phyloP scores from a whole-genome alignment of 2,888 invertebrate species.

The Tipula lateralis region DNA sequence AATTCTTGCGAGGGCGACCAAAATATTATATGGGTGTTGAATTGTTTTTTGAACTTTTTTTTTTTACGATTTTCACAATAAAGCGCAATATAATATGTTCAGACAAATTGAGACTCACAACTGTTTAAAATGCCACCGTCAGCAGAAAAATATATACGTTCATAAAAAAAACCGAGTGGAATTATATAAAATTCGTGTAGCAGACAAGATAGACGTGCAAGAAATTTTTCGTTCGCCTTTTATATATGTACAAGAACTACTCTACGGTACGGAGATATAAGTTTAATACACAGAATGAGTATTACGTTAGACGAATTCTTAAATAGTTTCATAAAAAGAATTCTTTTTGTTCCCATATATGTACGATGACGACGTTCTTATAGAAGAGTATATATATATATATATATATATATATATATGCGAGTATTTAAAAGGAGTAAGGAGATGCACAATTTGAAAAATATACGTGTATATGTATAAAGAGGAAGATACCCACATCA shows the following conservation, averaged over 20 bases:
- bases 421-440: not conserved
- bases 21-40: not conserved
- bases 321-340: constrained; percentile 1
- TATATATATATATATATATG: not conserved
- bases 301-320: constrained; percentile 1
- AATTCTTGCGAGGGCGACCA: not conserved
- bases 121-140: not conserved
- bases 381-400: not conserved
- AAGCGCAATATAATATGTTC: not conserved
- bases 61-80: not conserved
- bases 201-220: constrained; percentile 19
- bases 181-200: not conserved
- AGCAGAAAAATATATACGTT: not conserved
- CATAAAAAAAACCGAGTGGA: not conserved
- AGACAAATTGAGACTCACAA: constrained; percentile 11
- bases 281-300: constrained; percentile 24
- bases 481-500: not conserved
- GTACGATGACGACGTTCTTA: not conserved
- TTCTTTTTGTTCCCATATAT: not conserved
- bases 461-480: not conserved
- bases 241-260: not conserved
- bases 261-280: not conserved
- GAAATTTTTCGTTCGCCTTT: not conserved
- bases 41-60: not conserved
- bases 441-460: not conserved